These are phyloP conservation scores for Thamnophis elegans DNA, from an alignment of 2,797 vertebrate genomes.

Conservation along the genomic window DNA sequence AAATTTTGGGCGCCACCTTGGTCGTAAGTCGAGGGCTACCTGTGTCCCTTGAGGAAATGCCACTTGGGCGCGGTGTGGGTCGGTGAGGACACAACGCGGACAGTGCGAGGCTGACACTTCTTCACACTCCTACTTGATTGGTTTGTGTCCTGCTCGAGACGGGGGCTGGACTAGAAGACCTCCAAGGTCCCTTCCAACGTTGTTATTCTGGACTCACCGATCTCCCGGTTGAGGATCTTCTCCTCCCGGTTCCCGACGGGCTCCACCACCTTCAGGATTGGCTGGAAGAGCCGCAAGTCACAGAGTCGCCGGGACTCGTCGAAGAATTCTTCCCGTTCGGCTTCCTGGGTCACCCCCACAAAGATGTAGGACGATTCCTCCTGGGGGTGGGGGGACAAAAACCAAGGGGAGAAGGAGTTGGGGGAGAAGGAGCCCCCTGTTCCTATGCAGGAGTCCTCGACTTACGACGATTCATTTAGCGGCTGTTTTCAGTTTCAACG, in stretches of 20 bases:
- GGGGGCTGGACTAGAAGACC: too few relatives aligned
- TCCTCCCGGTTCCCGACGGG: constrained; percentile 79
- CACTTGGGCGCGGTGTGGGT: too few relatives aligned
- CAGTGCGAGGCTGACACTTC: too few relatives aligned
- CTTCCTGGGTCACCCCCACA: constrained; percentile 81
- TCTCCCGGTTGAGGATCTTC: constrained; percentile 81
- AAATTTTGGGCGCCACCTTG: too few relatives aligned
- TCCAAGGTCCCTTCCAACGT: too few relatives aligned
- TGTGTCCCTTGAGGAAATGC: too few relatives aligned
- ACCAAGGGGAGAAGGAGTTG: background rate
- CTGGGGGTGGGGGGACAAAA: constrained; percentile 47
- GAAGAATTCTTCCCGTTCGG: constrained; percentile 80
- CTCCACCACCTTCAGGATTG: constrained; percentile 80
- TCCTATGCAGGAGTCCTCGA: background rate
- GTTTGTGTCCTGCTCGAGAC: too few relatives aligned
- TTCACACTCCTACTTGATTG: too few relatives aligned
- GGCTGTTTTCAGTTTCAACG: too few relatives aligned
- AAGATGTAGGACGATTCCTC: constrained; percentile 82
- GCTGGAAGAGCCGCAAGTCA: constrained; percentile 79
- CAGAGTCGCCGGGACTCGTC: constrained; percentile 78
- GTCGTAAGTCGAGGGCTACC: too few relatives aligned
- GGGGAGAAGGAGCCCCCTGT: too few relatives aligned
- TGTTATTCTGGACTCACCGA: constrained; percentile 63
- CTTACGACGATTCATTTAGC: background rate
- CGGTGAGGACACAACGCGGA: too few relatives aligned